Percentiles rank a stretch among this genome's conserved stretches.
phyloP scores from a whole-genome alignment of 2,113 vertebrate species.

The Alces alces region DNA sequence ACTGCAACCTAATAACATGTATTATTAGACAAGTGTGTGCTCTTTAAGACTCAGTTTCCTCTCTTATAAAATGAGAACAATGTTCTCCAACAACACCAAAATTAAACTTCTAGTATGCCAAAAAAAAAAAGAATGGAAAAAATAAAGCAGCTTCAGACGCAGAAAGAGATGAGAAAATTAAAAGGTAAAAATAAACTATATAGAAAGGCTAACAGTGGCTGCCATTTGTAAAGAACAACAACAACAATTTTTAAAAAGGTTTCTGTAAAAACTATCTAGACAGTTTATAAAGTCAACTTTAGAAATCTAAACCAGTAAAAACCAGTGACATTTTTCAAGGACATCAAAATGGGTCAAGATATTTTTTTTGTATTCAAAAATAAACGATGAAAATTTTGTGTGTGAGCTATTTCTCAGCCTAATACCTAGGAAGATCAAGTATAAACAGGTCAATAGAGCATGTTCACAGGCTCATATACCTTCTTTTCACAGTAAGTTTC shows the following conservation, averaged over 20 bases:
- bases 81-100: not conserved
- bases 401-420: not conserved
- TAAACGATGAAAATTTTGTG: not conserved
- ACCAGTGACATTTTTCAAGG: not conserved
- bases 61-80: not conserved
- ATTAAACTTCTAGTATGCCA: not conserved
- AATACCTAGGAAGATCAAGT: not conserved
- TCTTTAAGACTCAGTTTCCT: not conserved
- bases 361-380: not conserved
- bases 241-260: not conserved
- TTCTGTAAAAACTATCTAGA: not conserved
- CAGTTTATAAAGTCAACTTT: not conserved
- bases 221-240: not conserved
- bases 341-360: not conserved
- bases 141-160: not conserved
- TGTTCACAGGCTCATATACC: fast-evolving
- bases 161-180: not conserved
- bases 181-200: not conserved
- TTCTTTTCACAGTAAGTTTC: not conserved
- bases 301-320: not conserved
- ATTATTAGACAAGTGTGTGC: not conserved
- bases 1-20: not conserved
- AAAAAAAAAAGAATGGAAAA: not conserved
- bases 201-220: not conserved
- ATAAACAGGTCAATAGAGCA: not conserved